Evolutionary conservation across 2,113 vertebrate genomes (phyloP).

Genomic region (Zosterops borbonicus): DNA sequence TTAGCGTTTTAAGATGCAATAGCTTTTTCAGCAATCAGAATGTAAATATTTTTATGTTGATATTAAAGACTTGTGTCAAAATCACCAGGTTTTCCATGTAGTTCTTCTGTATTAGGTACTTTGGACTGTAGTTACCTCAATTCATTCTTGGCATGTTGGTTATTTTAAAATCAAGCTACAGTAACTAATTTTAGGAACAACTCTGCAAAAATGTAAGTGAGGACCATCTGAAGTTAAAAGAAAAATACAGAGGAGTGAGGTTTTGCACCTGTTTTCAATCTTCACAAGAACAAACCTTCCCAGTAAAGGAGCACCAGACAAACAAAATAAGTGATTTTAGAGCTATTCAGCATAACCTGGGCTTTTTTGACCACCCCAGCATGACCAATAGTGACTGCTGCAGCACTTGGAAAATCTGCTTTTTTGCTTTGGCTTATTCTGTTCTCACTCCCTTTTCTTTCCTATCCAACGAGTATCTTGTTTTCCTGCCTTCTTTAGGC

Average conservation of each 20-base stretch:
- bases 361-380: neutral
- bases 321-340: neutral
- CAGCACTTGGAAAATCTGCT: neutral
- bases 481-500: neutral
- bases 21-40: neutral
- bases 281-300: neutral
- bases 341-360: neutral
- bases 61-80: neutral
- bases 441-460: neutral
- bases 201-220: neutral
- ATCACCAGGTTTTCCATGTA: neutral
- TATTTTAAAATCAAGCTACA: neutral
- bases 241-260: neutral
- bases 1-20: neutral
- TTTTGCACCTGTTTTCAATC: neutral
- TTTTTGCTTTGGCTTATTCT: neutral
- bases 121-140: neutral
- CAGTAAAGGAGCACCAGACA: neutral
- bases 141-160: neutral
- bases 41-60: neutral
- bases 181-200: neutral
- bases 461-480: neutral
- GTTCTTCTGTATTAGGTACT: neutral
- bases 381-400: neutral
- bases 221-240: neutral